A percentile compares a stretch with the other conserved stretches of the same genome.
phyloP scores from a whole-genome alignment of 2,888 invertebrate genomes.

The Alitta virens region DNA sequence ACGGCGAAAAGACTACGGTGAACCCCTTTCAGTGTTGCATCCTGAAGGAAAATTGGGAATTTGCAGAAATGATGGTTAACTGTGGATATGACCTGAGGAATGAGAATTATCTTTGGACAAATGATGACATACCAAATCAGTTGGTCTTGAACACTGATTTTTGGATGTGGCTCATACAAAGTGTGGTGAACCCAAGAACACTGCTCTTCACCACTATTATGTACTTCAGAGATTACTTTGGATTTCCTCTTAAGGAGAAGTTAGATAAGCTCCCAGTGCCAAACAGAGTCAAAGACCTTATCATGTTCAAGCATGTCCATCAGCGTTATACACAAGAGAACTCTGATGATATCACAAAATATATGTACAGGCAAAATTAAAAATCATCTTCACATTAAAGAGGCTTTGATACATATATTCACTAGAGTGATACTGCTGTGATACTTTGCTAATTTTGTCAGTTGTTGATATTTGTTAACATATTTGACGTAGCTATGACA shows the following conservation, averaged over 20 bases:
- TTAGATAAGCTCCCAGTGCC: not conserved
- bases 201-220: not conserved
- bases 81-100: not conserved
- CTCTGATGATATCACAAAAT: too few species aligned
- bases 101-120: not conserved
- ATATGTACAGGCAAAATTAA: too few species aligned
- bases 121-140: not conserved
- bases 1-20: not conserved
- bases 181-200: not conserved
- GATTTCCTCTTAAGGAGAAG: not conserved
- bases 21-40: not conserved
- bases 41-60: not conserved
- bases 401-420: too few species aligned
- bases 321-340: too few species aligned
- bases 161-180: not conserved
- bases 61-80: not conserved
- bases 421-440: too few species aligned
- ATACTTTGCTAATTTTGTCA: too few species aligned
- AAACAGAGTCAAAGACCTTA: not conserved
- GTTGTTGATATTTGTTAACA: too few species aligned
- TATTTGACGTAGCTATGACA: too few species aligned
- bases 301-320: not conserved
- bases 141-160: constrained; percentile 3
- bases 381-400: too few species aligned
- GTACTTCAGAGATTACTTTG: not conserved